Base-by-base conservation (phyloP, 2,888 invertebrate species). In the Iphiclides podalirius region DNA sequence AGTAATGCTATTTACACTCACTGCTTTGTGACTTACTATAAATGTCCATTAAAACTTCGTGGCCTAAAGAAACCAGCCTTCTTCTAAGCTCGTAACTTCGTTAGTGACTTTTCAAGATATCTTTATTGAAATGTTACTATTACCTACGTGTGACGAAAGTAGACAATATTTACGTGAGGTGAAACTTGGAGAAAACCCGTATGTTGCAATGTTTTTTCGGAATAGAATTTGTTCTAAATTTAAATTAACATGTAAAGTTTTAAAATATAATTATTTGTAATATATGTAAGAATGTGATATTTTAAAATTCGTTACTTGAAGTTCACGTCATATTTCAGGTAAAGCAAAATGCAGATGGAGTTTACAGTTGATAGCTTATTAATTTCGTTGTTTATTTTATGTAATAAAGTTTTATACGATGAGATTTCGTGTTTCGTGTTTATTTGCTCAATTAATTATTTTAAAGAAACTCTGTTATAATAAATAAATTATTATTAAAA, bases 361-460 rank as follows among this genome's bases (percentile, higher is more conserved):
- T n/a, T 23, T 42, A 17, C 23, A 40, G 20, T 39, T 40, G n/a
- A 20, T 11, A 26, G 36, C 35, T 44, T 44, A 12, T 66, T 73
- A 78, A 63, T n/a, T n/a, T n/a, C 77, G 60, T 63, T 62, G 46
- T 58, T 61, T 61, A 55, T 37, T 48, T 23, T 15, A 35, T 44
- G 31, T 44, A 73, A 67, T 28, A 28, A 80, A 76, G 81, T 83
- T 85, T 85, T 86, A 83, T 86, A 86, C 81, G 71, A 79, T 57
- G 63, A 73, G 58, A 69, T 79, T 78, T 76, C 72, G 70, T 63
- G 75, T 75, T 81, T 75, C 72, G 60, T 61, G 66, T 84, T 85
- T 60, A 67, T 82, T 85, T 84, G 85, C 85, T 86, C 85, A 84
- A 85, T 67, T 59, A 67, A 71, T 82, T 84, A 61, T 75, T 81